phyloP scores from a whole-genome alignment of 2,113 vertebrate genomes.

The Carollia perspicillata region DNA sequence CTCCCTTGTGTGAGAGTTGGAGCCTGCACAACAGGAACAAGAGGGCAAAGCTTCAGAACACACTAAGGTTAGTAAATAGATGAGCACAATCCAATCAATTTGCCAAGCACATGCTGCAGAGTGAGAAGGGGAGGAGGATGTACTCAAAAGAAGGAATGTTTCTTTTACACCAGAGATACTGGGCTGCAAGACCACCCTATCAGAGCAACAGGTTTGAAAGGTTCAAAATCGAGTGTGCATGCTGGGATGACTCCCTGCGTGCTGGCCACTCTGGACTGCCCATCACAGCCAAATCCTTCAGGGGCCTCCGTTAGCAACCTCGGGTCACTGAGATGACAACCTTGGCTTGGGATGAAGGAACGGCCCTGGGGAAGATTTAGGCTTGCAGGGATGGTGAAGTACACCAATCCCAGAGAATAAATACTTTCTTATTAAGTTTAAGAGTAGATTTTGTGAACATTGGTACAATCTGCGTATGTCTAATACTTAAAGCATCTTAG shows the following conservation, averaged over 20 bases:
- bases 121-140: neutral
- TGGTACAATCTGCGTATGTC: neutral
- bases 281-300: neutral
- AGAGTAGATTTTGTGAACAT: neutral
- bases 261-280: neutral
- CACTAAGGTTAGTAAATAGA: neutral
- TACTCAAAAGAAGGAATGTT: neutral
- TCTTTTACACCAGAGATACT: neutral
- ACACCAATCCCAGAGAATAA: neutral
- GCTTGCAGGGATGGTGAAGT: neutral
- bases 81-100: neutral
- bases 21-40: neutral
- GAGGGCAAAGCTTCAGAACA: neutral
- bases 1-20: neutral
- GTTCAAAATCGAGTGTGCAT: neutral
- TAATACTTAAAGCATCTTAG: neutral
- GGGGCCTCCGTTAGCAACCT: neutral
- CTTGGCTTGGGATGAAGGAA: accelerated
- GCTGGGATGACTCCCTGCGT: neutral
- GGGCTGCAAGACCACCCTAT: neutral
- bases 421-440: neutral
- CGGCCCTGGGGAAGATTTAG: neutral
- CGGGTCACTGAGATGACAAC: neutral
- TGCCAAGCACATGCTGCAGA: neutral
- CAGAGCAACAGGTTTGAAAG: neutral